phyloP scores from a whole-genome alignment of 2,888 invertebrate genomes.

The Coleophora flavipennella region DNA sequence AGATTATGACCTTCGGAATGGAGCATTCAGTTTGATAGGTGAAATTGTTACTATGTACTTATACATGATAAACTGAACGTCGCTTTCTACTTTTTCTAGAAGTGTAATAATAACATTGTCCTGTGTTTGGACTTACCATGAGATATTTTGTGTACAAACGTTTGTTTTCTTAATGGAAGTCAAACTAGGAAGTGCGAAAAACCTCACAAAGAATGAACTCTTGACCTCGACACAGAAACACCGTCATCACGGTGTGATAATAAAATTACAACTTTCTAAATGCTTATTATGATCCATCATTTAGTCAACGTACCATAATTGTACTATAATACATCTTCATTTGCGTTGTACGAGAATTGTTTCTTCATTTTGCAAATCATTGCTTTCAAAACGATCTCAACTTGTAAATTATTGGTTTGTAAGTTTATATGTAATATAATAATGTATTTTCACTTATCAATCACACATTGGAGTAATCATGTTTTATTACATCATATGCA shows the following conservation, averaged over 20 bases:
- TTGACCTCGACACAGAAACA: conserved; percentile 30
- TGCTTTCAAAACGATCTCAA: no score
- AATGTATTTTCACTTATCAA: no score
- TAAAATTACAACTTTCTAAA: conserved; percentile 54
- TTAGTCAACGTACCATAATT: conserved; percentile 15
- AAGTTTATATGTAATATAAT: background rate
- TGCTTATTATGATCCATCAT: conserved; percentile 38
- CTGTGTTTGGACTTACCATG: background rate
- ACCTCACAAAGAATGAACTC: conserved; percentile 30
- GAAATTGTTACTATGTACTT: conserved; percentile 34
- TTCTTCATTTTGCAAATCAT: no score
- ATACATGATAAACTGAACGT: conserved; percentile 25
- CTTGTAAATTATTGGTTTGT: no score
- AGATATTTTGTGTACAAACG: conserved; percentile 8
- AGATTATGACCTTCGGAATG: conserved; percentile 43
- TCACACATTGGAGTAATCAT: no score
- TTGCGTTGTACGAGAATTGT: conserved; percentile 4
- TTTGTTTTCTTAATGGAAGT: conserved; percentile 24
- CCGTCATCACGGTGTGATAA: conserved; percentile 39
- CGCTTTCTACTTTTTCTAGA: conserved; percentile 35
- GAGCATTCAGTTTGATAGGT: conserved; percentile 33
- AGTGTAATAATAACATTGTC: conserved; percentile 13
- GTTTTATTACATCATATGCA: no score
- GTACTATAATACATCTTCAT: conserved; percentile 1
- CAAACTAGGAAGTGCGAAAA: conserved; percentile 34